Evolutionary conservation across 37 sponge, comb jelly and placozoan genomes (phyloP), one percentile per base, ranked within the genome.

Genomic region (Corticium candelabrum): DNA sequence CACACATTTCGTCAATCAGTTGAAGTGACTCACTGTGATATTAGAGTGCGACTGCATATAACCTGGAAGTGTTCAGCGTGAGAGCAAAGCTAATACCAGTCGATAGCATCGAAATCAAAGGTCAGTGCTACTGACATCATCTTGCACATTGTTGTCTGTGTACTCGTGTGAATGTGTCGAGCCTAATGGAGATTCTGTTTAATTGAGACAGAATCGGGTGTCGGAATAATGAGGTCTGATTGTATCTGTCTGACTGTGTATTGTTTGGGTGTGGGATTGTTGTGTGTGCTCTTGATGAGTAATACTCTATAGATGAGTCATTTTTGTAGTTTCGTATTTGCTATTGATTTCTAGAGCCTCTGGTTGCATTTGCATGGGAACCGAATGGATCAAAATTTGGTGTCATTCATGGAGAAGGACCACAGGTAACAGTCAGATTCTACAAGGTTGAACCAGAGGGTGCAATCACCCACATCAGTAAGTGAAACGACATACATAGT

Each of bases 41-140:
- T 32, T 68, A 93, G 93, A 83, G 88, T 76, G 68, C 87, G 11
- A 77, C 74, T 40, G 82, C 77, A n/a, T n/a, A n/a, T 82, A 90
- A 83, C 33, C 86, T 99, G 79, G 99, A 99, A 75, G 85, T 99
- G 7, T 99, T 99, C 76, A 85, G 90, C 35, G 77, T 94, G 74
- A 69, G 91, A 38, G 91, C 94, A 74, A 74, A 84, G 41, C 85
- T 85, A 15, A 92, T 99, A 68, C 99, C 99, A 21, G 99, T 99
- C 30, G 93, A 95, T 67, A 89, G 90, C 77, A 84, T 99, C 41
- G 99, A 99, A 57, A 85, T 95, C 35, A 92, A 93, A 90, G 95
- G 97, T 96, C 37, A 37, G 82, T 34, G 72, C 3, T 41, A 50
- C 21, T 11, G 21, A 50, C 21, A 27, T 50, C 62, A 21, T 27